Evolutionary conservation across 2,113 vertebrate genomes (phyloP).

Genomic region (Hepsetus odoe): DNA sequence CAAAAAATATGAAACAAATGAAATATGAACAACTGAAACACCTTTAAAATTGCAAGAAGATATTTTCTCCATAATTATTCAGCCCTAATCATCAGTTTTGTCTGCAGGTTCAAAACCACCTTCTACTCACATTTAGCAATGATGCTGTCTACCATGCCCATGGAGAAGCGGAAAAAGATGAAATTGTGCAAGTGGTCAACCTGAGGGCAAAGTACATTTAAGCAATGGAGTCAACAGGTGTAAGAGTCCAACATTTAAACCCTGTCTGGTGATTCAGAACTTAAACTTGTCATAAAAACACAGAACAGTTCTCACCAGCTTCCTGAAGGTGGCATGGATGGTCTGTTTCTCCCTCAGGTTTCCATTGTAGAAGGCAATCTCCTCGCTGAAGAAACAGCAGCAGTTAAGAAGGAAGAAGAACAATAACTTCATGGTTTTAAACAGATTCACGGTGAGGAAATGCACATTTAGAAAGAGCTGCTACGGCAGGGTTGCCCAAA

Average conservation of each 20-base stretch:
- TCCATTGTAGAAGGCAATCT: slow-evolving; percentile 98
- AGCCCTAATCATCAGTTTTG: too few relatives aligned
- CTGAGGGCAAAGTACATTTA: slow-evolving; percentile 67
- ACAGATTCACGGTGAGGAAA: too few relatives aligned
- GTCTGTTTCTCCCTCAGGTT: slow-evolving; percentile 94
- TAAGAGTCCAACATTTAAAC: not conserved
- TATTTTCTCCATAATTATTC: too few relatives aligned
- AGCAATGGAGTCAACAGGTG: not conserved
- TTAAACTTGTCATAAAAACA: not conserved
- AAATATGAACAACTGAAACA: too few relatives aligned
- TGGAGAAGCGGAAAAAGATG: slow-evolving; percentile 96
- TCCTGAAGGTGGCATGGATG: slow-evolving; percentile 87
- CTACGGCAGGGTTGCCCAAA: too few relatives aligned
- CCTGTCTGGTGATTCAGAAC: not conserved
- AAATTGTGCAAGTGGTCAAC: slow-evolving; percentile 96
- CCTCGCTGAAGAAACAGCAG: slow-evolving; percentile 82
- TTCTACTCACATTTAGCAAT: slow-evolving; percentile 94
- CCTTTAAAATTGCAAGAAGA: too few relatives aligned
- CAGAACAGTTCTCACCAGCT: slow-evolving; percentile 82
- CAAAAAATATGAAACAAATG: too few relatives aligned
- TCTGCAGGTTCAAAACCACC: not conserved
- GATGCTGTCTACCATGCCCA: slow-evolving; percentile 96
- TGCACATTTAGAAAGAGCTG: too few relatives aligned
- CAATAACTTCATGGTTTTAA: not conserved
- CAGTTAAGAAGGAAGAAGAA: not conserved